These are phyloP conservation scores for Palythoa grandis DNA, from an alignment of 92 coral and sea anemone species.

Conservation along the genomic window DNA sequence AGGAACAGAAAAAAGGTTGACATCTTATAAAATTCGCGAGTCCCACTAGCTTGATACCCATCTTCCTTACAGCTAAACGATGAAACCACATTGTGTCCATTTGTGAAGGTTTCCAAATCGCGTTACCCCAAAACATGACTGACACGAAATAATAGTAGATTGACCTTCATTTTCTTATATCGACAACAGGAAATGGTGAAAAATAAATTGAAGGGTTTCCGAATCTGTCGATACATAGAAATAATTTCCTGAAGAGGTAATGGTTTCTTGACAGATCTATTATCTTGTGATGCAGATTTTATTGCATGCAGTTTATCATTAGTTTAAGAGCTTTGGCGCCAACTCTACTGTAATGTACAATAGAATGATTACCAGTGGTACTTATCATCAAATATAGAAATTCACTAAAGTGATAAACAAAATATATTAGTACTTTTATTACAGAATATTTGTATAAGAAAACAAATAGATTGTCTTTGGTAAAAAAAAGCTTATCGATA, in stretches of 20 bases:
- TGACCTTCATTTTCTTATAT: constrained; percentile 25
- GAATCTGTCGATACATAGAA: constrained; percentile 56
- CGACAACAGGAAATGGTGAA: constrained; percentile 43
- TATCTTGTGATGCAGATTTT: constrained; percentile 78
- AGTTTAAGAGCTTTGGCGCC: constrained; percentile 84
- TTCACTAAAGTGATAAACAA: constrained; percentile 67
- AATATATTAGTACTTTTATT: constrained; percentile 65
- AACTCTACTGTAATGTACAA: constrained; percentile 72
- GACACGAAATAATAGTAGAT: background rate
- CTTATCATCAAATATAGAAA: constrained; percentile 80
- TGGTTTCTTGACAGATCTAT: constrained; percentile 64
- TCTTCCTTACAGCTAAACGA: background rate
- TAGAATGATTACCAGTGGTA: constrained; percentile 68
- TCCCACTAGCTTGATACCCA: background rate
- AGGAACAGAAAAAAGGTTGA: no score
- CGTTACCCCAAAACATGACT: background rate
- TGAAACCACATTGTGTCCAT: constrained; percentile 32
- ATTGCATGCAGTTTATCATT: constrained; percentile 82
- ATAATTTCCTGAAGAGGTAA: constrained; percentile 71
- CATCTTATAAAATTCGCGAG: background rate
- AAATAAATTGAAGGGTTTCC: constrained; percentile 57
- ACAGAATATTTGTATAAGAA: constrained; percentile 59
- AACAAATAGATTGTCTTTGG: constrained; percentile 66
- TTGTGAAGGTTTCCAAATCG: background rate
- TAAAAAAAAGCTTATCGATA: constrained; percentile 35